Evolutionary conservation across 1,140 invertebrate species (phyloP).

Genomic region (Prorops nasuta): DNA sequence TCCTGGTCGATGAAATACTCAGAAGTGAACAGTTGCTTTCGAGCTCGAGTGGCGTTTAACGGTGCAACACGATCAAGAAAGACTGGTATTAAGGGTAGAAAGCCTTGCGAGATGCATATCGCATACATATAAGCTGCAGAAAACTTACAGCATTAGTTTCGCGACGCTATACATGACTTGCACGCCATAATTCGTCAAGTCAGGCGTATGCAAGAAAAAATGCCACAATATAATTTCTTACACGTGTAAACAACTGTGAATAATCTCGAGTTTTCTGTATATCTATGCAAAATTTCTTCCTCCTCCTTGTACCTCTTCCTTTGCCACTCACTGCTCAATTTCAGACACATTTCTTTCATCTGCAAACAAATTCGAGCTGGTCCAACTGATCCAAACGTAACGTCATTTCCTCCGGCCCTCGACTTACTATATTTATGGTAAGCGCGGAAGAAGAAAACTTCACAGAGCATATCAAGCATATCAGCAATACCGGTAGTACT

Average conservation of each 20-base stretch:
- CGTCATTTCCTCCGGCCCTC: too few relatives aligned
- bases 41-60: constrained; percentile 16
- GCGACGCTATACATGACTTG: too few relatives aligned
- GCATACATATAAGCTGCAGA: constrained; percentile 7
- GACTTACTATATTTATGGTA: too few relatives aligned
- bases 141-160: not conserved
- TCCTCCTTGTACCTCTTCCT: constrained; percentile 1
- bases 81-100: constrained; percentile 1
- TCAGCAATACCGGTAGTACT: too few relatives aligned
- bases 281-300: constrained; percentile 6
- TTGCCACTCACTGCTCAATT: constrained; percentile 10
- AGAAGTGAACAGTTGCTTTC: not conserved
- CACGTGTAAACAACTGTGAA: not conserved
- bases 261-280: not conserved
- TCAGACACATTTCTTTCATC: not conserved
- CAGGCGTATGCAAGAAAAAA: too few relatives aligned
- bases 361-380: too few relatives aligned
- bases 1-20: constrained; percentile 22
- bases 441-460: too few relatives aligned
- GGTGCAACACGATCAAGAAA: constrained; percentile 11
- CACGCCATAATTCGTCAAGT: too few relatives aligned
- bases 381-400: too few relatives aligned
- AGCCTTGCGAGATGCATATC: not conserved
- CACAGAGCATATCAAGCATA: too few relatives aligned
- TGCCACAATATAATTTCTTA: not conserved